Evolutionary conservation across 2,113 vertebrate genomes (phyloP).

Genomic region (Panurus biarmicus): DNA sequence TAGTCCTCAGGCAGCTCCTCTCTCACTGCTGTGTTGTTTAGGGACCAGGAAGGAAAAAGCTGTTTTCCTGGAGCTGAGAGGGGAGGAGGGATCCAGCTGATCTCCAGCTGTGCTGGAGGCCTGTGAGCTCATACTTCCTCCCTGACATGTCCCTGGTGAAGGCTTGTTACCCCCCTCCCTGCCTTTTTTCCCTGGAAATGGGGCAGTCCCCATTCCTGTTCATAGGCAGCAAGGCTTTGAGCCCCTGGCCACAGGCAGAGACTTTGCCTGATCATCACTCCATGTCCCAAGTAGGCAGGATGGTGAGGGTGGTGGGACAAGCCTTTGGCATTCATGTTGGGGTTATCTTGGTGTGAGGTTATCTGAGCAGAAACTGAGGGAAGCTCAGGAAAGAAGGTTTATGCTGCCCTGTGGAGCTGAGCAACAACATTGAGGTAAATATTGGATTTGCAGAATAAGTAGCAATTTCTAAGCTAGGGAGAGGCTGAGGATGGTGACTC

Average conservation of each 20-base stretch:
- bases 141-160: background rate
- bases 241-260: background rate
- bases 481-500: background rate
- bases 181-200: background rate
- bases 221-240: background rate
- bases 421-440: background rate
- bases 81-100: slow-evolving; percentile 20
- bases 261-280: background rate
- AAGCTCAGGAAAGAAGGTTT: background rate
- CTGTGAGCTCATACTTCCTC: background rate
- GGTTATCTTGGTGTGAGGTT: background rate
- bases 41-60: slow-evolving; percentile 25
- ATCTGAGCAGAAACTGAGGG: background rate
- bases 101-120: background rate
- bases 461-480: background rate
- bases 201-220: background rate
- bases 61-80: background rate
- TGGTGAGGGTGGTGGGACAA: background rate
- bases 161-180: background rate
- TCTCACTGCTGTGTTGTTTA: background rate
- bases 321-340: fast-evolving
- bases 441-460: background rate
- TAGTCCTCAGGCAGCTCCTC: background rate
- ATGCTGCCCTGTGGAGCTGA: background rate
- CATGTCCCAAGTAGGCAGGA: background rate